Evolutionary conservation across 1,140 invertebrate species (phyloP).

Genomic region (Leptinotarsa texana): DNA sequence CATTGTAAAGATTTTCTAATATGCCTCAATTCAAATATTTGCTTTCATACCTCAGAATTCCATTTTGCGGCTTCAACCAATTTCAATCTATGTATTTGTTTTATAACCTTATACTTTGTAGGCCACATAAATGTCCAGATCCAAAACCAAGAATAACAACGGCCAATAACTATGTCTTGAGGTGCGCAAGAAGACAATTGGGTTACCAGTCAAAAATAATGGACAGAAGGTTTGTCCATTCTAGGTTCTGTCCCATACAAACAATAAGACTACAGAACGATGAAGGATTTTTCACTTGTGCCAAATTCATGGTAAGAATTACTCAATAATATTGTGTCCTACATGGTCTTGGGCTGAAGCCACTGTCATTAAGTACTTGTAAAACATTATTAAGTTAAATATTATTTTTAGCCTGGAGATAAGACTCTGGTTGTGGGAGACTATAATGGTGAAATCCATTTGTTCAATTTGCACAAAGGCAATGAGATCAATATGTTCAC

Average conservation of each 20-base stretch:
- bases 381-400: not conserved
- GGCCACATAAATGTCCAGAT: constrained; percentile 92
- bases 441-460: constrained; percentile 82
- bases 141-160: constrained; percentile 73
- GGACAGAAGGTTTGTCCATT: constrained; percentile 83
- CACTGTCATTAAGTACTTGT: no score
- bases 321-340: constrained; percentile 33
- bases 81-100: no score
- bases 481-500: constrained; percentile 77
- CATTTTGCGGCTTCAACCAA: no score
- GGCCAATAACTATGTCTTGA: constrained; percentile 72
- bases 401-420: constrained; percentile 68
- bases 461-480: constrained; percentile 82
- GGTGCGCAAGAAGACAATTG: constrained; percentile 61
- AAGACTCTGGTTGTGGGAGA: constrained; percentile 84
- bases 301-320: constrained; percentile 69
- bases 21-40: constrained; percentile 3
- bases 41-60: not conserved
- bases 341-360: not conserved
- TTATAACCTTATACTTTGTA: constrained; percentile 49
- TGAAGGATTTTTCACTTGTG: constrained; percentile 82
- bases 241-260: constrained; percentile 85
- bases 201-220: constrained; percentile 65
- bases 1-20: constrained; percentile 33
- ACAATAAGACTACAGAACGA: constrained; percentile 75